These are phyloP conservation scores for Bradypodion pumilum DNA, from an alignment of 2,797 vertebrate genomes.

Conservation along the genomic window DNA sequence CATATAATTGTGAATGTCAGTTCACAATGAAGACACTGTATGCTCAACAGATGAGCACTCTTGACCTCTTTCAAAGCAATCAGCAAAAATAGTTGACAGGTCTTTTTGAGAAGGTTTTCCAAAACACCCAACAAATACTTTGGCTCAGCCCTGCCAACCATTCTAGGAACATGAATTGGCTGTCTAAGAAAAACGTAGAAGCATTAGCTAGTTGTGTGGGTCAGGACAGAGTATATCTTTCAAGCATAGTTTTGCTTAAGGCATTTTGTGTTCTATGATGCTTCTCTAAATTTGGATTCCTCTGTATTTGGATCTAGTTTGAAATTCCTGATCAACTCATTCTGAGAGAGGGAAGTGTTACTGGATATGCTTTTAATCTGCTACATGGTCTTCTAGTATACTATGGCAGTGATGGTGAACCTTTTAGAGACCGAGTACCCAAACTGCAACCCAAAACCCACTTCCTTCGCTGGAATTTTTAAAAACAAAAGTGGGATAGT, in stretches of 20 bases:
- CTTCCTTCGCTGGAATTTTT: too few species aligned
- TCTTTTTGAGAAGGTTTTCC: not conserved
- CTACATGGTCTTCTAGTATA: slow-evolving; percentile 28
- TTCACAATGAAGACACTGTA: not conserved
- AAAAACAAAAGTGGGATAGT: too few species aligned
- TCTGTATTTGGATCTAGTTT: not conserved
- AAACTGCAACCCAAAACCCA: too few species aligned
- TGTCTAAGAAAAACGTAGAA: too few species aligned
- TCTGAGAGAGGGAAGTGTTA: not conserved
- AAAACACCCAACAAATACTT: not conserved
- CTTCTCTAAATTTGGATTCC: not conserved
- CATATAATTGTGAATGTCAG: not conserved
- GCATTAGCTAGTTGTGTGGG: not conserved
- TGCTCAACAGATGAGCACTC: not conserved
- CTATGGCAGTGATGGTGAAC: not conserved
- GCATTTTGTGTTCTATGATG: not conserved
- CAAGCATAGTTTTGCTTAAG: not conserved
- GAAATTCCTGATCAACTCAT: not conserved
- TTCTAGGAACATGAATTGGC: not conserved
- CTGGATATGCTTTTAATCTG: slow-evolving; percentile 34
- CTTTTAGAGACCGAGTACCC: too few species aligned
- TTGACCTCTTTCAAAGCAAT: not conserved
- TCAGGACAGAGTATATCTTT: not conserved
- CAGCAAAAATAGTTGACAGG: not conserved
- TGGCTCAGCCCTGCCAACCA: not conserved